phyloP scores from a whole-genome alignment of 2,888 invertebrate species.

The Panorpa germanica region DNA sequence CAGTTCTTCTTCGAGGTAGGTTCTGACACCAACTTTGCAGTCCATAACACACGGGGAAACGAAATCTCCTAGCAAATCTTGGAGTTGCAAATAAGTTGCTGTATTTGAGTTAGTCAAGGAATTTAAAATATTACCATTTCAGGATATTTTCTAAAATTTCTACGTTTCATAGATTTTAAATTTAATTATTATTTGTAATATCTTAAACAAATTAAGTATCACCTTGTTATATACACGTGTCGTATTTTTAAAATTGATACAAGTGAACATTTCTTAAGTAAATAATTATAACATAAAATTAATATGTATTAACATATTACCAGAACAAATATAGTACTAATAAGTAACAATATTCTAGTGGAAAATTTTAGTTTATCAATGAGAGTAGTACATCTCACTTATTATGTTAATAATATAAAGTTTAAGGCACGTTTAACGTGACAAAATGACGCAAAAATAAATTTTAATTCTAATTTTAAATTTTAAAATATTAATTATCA shows the following conservation, averaged over 20 bases:
- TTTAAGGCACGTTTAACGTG: too few relatives aligned
- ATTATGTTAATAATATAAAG: too few relatives aligned
- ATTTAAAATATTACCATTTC: conserved; percentile 13
- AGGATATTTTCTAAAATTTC: conserved; percentile 1
- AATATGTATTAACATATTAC: too few relatives aligned
- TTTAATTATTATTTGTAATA: conserved; percentile 6
- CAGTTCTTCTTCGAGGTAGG: conserved; percentile 86
- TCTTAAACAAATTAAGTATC: too few relatives aligned
- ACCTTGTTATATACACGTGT: not conserved
- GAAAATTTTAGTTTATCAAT: too few relatives aligned
- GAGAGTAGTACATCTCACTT: too few relatives aligned
- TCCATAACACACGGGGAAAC: conserved; percentile 89
- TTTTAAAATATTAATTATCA: too few relatives aligned
- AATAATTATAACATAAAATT: too few relatives aligned
- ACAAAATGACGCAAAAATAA: too few relatives aligned
- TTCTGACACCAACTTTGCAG: conserved; percentile 87
- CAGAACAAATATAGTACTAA: too few relatives aligned
- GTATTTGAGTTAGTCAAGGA: conserved; percentile 22
- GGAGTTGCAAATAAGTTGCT: conserved; percentile 67
- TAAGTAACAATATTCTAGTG: too few relatives aligned
- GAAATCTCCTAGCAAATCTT: conserved; percentile 83
- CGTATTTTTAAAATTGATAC: not conserved
- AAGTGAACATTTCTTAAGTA: not conserved
- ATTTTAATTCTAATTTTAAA: too few relatives aligned
- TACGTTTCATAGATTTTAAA: conserved; percentile 8